Evolutionary conservation across 2,797 vertebrate species (phyloP).

Genomic region (Synanceia verrucosa): DNA sequence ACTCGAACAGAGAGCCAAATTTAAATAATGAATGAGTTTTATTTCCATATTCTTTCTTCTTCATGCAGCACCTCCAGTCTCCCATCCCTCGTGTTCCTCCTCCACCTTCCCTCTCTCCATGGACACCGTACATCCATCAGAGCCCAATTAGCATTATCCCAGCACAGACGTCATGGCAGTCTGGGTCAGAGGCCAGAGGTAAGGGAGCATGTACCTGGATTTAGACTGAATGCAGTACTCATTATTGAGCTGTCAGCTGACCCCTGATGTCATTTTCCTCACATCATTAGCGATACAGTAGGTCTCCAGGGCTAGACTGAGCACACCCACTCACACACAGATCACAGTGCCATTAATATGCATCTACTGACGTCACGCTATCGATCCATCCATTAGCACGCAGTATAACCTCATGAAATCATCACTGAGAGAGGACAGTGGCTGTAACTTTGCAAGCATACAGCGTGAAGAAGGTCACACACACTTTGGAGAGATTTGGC

Average conservation of each 20-base stretch:
- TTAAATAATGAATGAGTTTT: conserved; percentile 9
- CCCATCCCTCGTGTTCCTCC: conserved; percentile 18
- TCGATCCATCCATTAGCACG: conserved; percentile 65
- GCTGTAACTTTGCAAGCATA: conserved; percentile 31
- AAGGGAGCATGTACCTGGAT: conserved; percentile 59
- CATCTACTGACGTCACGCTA: conserved; percentile 58
- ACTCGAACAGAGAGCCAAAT: conserved; percentile 1
- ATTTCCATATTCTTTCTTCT: conserved; percentile 14
- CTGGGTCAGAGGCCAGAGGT: conserved; percentile 60
- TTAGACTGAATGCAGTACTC: conserved; percentile 62
- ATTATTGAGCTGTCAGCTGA: conserved; percentile 74
- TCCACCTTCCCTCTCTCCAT: conserved; percentile 12
- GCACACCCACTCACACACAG: conserved; percentile 16
- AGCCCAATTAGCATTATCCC: conserved; percentile 69
- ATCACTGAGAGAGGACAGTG: conserved; percentile 23
- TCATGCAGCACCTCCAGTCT: background rate
- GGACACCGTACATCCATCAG: conserved; percentile 39
- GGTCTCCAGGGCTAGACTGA: conserved; percentile 34
- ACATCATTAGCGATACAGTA: conserved; percentile 62
- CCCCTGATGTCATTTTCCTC: conserved; percentile 67
- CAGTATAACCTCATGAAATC: conserved; percentile 55
- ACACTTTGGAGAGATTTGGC: conserved; percentile 17
- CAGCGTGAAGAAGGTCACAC: conserved; percentile 41
- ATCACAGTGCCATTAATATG: conserved; percentile 60
- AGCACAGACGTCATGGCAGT: conserved; percentile 46